Evolutionary conservation across 64 coral and sea anemone species (phyloP).

Genomic region (Stichodactyla mertensii): DNA sequence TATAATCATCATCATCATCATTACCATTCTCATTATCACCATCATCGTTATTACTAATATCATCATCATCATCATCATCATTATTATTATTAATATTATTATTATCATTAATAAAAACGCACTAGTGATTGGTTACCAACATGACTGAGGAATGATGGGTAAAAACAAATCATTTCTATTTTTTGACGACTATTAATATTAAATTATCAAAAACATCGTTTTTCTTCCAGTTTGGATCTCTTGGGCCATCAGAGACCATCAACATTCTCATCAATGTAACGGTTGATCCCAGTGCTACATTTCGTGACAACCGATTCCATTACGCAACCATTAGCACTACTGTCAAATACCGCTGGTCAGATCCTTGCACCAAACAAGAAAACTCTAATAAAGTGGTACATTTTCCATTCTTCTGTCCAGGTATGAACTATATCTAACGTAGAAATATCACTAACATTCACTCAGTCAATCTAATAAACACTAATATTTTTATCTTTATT

Average conservation of each 20-base stretch:
- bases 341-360: not conserved
- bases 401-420: slow-evolving; percentile 9
- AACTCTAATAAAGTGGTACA: not conserved
- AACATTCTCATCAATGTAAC: slow-evolving; percentile 6
- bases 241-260: not conserved
- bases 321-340: not conserved
- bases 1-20: too few relatives aligned
- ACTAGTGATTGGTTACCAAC: too few relatives aligned
- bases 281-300: not conserved
- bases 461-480: not conserved
- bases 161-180: too few relatives aligned
- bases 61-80: too few relatives aligned
- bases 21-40: too few relatives aligned
- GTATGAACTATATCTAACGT: not conserved
- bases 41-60: too few relatives aligned
- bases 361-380: not conserved
- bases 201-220: not conserved
- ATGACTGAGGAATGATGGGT: too few relatives aligned
- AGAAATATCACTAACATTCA: not conserved
- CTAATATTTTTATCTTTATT: not conserved
- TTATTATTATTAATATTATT: too few relatives aligned
- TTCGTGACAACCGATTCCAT: not conserved
- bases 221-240: slow-evolving; percentile 7
- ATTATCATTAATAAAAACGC: too few relatives aligned
- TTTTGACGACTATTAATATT: too few relatives aligned